A percentile compares a stretch with the other conserved stretches of the same genome.
Evolutionary conservation across 2,888 invertebrate genomes (phyloP).

Genomic region (Cephus rjabovi): DNA sequence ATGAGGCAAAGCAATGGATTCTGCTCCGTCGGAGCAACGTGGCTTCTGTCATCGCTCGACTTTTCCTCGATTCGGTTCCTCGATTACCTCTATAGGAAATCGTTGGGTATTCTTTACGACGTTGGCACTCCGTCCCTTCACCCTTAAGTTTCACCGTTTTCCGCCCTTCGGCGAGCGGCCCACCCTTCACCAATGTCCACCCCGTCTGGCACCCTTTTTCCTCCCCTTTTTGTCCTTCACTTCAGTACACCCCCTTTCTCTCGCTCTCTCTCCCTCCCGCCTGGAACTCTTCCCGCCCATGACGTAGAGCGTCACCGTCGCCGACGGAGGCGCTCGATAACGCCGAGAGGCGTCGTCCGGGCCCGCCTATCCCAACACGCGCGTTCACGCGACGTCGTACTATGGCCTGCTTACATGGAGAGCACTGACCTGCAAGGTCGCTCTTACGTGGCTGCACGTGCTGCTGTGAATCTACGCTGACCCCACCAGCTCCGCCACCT

Average conservation of each 20-base stretch:
- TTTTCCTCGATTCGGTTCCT: not conserved
- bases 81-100: not conserved
- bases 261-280: slow-evolving; percentile 13
- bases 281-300: slow-evolving; percentile 19
- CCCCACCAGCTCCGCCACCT: slow-evolving; percentile 23
- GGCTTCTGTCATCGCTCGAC: not conserved
- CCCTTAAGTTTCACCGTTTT: not conserved
- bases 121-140: not conserved
- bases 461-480: slow-evolving; percentile 51
- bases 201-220: slow-evolving; percentile 16
- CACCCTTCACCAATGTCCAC: not conserved
- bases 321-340: slow-evolving; percentile 22
- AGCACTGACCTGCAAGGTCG: slow-evolving; percentile 62
- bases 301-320: slow-evolving; percentile 17
- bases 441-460: slow-evolving; percentile 60
- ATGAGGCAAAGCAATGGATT: not conserved
- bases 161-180: slow-evolving; percentile 17
- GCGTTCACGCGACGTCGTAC: slow-evolving; percentile 48
- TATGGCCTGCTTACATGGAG: slow-evolving; percentile 51
- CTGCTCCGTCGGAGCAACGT: not conserved
- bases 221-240: slow-evolving; percentile 9
- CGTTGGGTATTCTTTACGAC: not conserved
- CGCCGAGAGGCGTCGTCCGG: not conserved
- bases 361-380: slow-evolving; percentile 36
- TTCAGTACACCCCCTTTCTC: not conserved